A percentile compares a stretch with the other conserved stretches of the same genome.
These are phyloP conservation scores for Pseudoips prasinana DNA, from an alignment of 2,888 invertebrate genomes.

Conservation along the genomic window DNA sequence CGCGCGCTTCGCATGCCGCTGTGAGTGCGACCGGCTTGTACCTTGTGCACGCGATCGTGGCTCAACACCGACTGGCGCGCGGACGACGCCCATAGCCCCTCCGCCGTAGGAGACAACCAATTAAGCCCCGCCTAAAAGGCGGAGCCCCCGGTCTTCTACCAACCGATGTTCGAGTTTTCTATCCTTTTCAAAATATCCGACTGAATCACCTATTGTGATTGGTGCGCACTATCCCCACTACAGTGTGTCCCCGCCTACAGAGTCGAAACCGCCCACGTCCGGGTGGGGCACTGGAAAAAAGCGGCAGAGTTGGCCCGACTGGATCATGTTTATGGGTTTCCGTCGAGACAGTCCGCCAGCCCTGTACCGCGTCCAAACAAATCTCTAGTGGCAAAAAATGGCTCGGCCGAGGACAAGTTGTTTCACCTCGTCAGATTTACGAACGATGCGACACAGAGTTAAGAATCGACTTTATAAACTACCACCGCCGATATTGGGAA, in stretches of 20 bases:
- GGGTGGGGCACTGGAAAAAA: constrained; percentile 70
- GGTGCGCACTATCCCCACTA: constrained; percentile 58
- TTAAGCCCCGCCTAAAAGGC: constrained; percentile 59
- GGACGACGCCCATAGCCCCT: constrained; percentile 71
- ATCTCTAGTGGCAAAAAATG: constrained; percentile 80
- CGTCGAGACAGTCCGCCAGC: constrained; percentile 74
- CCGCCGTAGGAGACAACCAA: constrained; percentile 76
- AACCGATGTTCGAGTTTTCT: constrained; percentile 57
- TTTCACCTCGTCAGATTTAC: constrained; percentile 78
- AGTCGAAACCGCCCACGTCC: constrained; percentile 50
- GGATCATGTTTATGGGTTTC: constrained; percentile 80
- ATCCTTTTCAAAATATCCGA: constrained; percentile 60
- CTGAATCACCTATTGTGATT: constrained; percentile 45
- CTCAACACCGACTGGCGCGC: constrained; percentile 78
- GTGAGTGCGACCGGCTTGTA: constrained; percentile 57
- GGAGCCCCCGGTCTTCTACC: constrained; percentile 47
- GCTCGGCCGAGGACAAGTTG: constrained; percentile 74
- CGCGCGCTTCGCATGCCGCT: constrained; percentile 69
- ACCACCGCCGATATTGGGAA: constrained; percentile 30
- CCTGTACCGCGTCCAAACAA: constrained; percentile 72
- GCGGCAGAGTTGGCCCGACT: constrained; percentile 71
- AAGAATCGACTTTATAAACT: constrained; percentile 47
- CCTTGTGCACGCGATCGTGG: constrained; percentile 67
- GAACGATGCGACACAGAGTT: constrained; percentile 53
- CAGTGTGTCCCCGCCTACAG: constrained; percentile 40